Evolutionary conservation across 2,888 invertebrate species (phyloP), one percentile per base, ranked within the genome.

Genomic region (Autographa pulchrina): DNA sequence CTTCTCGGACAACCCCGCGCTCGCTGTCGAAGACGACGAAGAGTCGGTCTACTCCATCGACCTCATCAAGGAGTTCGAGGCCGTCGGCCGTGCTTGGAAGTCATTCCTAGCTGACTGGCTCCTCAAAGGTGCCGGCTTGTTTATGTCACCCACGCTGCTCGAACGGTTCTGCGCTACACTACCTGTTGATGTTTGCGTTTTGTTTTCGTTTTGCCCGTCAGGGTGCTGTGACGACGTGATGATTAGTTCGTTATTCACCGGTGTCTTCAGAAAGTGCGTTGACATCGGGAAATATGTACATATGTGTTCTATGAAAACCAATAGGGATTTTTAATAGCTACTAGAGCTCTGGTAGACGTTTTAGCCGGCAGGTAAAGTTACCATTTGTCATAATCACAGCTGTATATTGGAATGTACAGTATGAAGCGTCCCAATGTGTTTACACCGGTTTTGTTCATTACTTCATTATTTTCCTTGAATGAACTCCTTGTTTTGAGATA

Each of bases 11-110:
- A 96, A 97, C 95, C 97, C 97, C 92, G 96, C 97, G 92, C 96
- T 98, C 96, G 91, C 96, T 96, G 93, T 94, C 94, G 93, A 96
- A 95, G 95, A 96, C 90, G 96, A 93, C 88, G 96, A 96, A 87
- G 95, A 96, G 82, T 94, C 96, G 82, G 97, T 98, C 87, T 98
- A 98, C 95, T 97, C 98, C 82, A 96, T 97, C 92, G 98, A 98
- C 92, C 97, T 98, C 92, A 98, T 98, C 95, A 98, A 98, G 96
- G 98, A 98, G 95, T 98, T 98, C 93, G 98, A 98, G 90, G 96
- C 97, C 80, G 97, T 98, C 85, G 97, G 98, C 84, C 97, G 97
- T 82, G 97, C 97, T 72, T 97, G 98, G 96, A 98, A 97, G 93
- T 97, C 97, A 87, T 97, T 97, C 95, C 96, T 98, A 86, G 97